phyloP scores from a whole-genome alignment of 2,113 vertebrate genomes.

The Seriola dumerili region DNA sequence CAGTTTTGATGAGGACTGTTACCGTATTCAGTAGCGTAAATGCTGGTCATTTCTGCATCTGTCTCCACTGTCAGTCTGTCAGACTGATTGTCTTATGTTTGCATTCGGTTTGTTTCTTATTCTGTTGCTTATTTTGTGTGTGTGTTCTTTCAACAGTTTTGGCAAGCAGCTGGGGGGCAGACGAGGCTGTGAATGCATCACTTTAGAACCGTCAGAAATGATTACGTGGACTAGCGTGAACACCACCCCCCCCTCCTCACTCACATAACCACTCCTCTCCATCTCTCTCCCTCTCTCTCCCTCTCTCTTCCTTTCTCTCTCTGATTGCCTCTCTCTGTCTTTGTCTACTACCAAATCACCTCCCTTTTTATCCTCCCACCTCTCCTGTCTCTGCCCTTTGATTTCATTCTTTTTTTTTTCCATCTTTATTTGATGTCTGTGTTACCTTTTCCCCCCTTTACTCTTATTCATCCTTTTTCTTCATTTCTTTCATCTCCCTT shows the following conservation, averaged over 20 bases:
- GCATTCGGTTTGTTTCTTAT: constrained; percentile 24
- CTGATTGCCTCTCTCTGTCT: constrained; percentile 8
- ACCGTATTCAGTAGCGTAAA: background rate
- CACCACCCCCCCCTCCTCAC: no score
- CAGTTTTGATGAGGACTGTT: background rate
- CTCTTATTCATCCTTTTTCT: background rate
- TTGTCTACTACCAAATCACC: constrained; percentile 14
- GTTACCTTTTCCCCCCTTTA: background rate
- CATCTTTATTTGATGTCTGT: constrained; percentile 64
- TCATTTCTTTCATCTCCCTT: constrained; percentile 44
- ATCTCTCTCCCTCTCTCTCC: background rate
- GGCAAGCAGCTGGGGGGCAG: constrained; percentile 97
- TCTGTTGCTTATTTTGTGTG: constrained; percentile 24
- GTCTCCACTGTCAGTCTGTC: background rate
- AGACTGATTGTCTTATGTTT: constrained; percentile 5
- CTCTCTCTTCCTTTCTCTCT: background rate
- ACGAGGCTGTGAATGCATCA: constrained; percentile 97
- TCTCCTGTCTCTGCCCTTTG: constrained; percentile 43
- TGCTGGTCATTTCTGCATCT: background rate
- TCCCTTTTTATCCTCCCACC: constrained; percentile 24
- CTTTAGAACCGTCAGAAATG: constrained; percentile 98
- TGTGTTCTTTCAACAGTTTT: constrained; percentile 86
- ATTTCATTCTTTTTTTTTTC: constrained; percentile 39
- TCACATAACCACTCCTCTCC: no score
- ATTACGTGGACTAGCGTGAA: no score